Evolutionary conservation across 2,888 invertebrate genomes (phyloP), one percentile per base, ranked within the genome.

Genomic region (Netelia melanura): DNA sequence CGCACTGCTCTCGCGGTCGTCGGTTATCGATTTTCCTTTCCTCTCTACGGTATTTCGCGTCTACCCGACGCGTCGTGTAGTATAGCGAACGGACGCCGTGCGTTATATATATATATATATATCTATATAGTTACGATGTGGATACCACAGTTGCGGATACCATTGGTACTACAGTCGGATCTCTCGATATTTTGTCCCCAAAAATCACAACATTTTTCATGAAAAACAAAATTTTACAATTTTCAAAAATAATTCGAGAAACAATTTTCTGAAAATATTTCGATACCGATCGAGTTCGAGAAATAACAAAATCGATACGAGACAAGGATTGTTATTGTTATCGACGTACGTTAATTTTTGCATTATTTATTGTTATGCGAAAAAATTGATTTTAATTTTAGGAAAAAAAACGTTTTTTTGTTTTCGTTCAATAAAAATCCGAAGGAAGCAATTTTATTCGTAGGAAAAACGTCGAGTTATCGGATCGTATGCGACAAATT

Each of bases 21-120:
- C 56, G 74, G 81, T 79, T 85, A 85, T 85, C 84, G 84, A 85
- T 85, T 85, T 85, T 81, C 84, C 81, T 85, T 78, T 79, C 74
- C 78, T 81, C 81, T 81, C 78, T 65, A 78, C 81, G 81, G 74
- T 74, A 74, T 81, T 81, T 74, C 70, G 81, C 78, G 81, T 81
- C 84, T 81, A 81, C 84, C 14, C 70, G 30, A 38, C 56, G 64
- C 64, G 70, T 56, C 68, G 62, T 70, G 48, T 30, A 81, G 25
- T 52, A 62, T 56, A 65, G 77, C 30, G 30, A 23, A 48, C 30
- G 38, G 48, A 30, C 30, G 30, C 30, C 3, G 30, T 5, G 30
- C 25, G 25, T 17, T 25, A 25, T 25, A 25, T 25, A 25, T 17
- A 25, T 25, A 25, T 17, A 58, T 58, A 21, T 21, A 58, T 14